These are phyloP conservation scores for Trogon surrucura DNA, from an alignment of 2,113 vertebrate species.

Conservation along the genomic window DNA sequence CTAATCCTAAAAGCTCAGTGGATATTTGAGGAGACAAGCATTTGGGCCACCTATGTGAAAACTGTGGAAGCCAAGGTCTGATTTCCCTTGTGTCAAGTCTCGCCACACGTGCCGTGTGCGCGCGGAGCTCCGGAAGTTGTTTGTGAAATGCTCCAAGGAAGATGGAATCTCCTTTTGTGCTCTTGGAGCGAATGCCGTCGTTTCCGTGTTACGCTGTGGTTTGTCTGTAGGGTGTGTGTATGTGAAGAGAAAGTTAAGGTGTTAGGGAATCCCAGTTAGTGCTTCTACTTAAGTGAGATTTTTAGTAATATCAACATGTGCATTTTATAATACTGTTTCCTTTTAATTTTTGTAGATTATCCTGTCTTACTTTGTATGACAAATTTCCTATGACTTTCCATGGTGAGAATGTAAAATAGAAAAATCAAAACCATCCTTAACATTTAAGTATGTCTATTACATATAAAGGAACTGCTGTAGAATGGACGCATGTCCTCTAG, in stretches of 20 bases:
- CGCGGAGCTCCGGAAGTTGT: background rate
- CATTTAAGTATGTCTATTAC: background rate
- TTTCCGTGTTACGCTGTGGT: background rate
- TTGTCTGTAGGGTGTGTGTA: background rate
- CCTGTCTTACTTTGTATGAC: background rate
- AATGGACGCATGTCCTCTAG: background rate
- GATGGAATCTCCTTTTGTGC: background rate
- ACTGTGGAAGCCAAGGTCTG: background rate
- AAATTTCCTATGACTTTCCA: background rate
- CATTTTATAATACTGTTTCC: background rate
- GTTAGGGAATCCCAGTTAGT: background rate
- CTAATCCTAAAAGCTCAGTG: background rate
- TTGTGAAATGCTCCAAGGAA: background rate
- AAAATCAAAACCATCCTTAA: background rate
- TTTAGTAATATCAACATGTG: background rate
- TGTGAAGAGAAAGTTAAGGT: background rate
- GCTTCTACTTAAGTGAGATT: background rate
- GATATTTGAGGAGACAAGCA: background rate
- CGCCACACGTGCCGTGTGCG: background rate
- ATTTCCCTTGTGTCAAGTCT: background rate
- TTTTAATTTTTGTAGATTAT: slow-evolving; percentile 26
- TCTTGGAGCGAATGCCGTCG: background rate
- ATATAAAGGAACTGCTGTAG: background rate
- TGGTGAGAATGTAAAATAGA: slow-evolving; percentile 10
- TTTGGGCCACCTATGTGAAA: background rate